Percentiles rank a stretch among this genome's conserved stretches.
Evolutionary conservation across 2,888 invertebrate species (phyloP).

Genomic region (Drosophila birchii): DNA sequence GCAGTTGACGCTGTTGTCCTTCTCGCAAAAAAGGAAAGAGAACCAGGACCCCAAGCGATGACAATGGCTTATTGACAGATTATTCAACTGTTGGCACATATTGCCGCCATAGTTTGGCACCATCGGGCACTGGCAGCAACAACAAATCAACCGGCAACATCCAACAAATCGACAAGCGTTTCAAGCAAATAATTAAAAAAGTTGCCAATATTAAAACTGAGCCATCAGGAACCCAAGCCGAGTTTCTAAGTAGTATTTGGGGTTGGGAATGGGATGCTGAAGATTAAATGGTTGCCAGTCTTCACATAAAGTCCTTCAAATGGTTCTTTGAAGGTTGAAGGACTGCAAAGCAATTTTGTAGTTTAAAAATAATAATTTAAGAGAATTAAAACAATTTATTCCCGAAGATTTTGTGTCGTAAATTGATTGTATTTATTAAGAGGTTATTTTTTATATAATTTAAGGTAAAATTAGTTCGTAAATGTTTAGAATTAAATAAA

Average conservation of each 20-base stretch:
- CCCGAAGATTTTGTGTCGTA: no score
- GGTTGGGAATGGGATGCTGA: background rate
- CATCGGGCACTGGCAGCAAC: slow-evolving; percentile 51
- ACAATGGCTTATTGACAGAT: slow-evolving; percentile 81
- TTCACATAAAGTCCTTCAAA: slow-evolving; percentile 2
- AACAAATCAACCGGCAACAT: slow-evolving; percentile 69
- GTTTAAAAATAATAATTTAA: background rate
- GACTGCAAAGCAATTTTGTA: background rate
- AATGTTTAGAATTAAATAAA: no score
- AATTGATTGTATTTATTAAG: no score
- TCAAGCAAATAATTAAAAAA: slow-evolving; percentile 83
- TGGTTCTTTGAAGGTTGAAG: background rate
- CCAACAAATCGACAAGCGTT: slow-evolving; percentile 76
- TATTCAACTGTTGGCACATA: slow-evolving; percentile 81
- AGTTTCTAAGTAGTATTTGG: background rate
- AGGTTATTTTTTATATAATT: no score
- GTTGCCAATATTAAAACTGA: slow-evolving; percentile 83
- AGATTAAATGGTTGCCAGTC: background rate
- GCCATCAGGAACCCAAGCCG: slow-evolving; percentile 14
- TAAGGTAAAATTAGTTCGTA: no score
- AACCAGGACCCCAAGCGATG: slow-evolving; percentile 62
- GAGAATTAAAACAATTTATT: no score
- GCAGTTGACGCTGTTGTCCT: slow-evolving; percentile 34
- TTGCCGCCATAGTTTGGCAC: slow-evolving; percentile 78
- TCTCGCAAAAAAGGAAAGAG: slow-evolving; percentile 9